phyloP scores from a whole-genome alignment of 1,140 invertebrate genomes.

The Acromyrmex echinatior region DNA sequence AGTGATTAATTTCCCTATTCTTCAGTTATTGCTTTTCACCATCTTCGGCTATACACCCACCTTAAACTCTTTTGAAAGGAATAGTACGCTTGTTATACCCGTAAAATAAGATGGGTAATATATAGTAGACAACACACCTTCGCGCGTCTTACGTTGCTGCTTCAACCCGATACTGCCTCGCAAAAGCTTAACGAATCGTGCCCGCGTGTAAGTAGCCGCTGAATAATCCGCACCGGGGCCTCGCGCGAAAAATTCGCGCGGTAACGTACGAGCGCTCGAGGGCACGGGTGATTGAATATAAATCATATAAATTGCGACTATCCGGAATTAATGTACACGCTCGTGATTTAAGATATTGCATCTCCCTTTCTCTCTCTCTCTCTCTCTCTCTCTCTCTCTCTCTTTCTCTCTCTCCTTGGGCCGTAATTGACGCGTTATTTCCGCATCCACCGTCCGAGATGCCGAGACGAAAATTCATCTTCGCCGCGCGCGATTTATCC shows the following conservation, averaged over 20 bases:
- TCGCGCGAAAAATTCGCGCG: constrained; percentile 41
- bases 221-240: constrained; percentile 56
- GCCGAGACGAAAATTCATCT: constrained; percentile 66
- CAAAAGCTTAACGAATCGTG: constrained; percentile 58
- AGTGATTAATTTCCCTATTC: constrained; percentile 13
- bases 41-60: background rate
- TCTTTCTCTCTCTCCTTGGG: background rate
- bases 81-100: constrained; percentile 46
- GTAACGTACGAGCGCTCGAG: constrained; percentile 38
- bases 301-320: constrained; percentile 73
- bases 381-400: background rate
- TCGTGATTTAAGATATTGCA: constrained; percentile 68
- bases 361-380: background rate
- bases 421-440: constrained; percentile 71
- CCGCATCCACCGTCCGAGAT: constrained; percentile 51
- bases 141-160: background rate
- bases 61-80: constrained; percentile 24
- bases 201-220: constrained; percentile 51
- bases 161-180: constrained; percentile 27
- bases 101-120: constrained; percentile 54
- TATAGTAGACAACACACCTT: constrained; percentile 29
- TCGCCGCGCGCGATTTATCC: constrained; percentile 61
- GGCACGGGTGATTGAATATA: constrained; percentile 69
- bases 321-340: constrained; percentile 64
- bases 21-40: constrained; percentile 16